phyloP scores from a whole-genome alignment of 2,113 vertebrate genomes.

The Pelvicachromis taeniatus region DNA sequence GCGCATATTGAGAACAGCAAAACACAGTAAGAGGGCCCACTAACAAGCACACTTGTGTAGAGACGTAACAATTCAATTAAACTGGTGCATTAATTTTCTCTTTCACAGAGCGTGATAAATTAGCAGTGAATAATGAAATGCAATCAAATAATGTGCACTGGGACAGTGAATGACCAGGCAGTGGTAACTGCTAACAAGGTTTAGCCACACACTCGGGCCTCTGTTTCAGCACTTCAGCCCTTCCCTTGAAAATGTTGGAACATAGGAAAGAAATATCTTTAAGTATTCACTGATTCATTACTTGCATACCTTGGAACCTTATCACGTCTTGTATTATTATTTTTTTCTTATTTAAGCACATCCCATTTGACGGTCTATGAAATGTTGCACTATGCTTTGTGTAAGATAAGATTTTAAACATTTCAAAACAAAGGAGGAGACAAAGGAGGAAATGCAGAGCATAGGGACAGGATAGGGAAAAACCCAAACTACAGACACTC shows the following conservation, averaged over 20 bases:
- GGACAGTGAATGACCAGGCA: background rate
- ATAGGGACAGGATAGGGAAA: background rate
- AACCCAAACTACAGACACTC: background rate
- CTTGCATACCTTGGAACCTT: background rate
- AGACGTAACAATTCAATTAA: slow-evolving; percentile 12
- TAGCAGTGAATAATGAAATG: background rate
- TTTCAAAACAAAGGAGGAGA: background rate
- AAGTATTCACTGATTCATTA: background rate
- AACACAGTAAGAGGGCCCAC: background rate
- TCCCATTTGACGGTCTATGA: background rate
- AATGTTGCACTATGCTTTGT: background rate
- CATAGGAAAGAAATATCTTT: too few species aligned
- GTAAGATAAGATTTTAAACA: background rate
- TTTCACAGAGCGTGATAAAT: background rate
- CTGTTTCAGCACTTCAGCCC: background rate
- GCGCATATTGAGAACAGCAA: background rate
- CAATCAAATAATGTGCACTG: background rate
- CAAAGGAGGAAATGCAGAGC: background rate
- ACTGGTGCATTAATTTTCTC: background rate
- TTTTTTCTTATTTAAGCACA: background rate
- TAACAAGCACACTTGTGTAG: slow-evolving; percentile 9
- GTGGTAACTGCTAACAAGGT: background rate
- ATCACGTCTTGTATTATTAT: background rate
- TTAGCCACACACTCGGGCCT: background rate
- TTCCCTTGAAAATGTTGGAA: too few species aligned